Percentiles rank a stretch among this genome's conserved stretches.
Conservation (phyloP, 2,888 invertebrate genomes). For the Phengaris alcon region DNA sequence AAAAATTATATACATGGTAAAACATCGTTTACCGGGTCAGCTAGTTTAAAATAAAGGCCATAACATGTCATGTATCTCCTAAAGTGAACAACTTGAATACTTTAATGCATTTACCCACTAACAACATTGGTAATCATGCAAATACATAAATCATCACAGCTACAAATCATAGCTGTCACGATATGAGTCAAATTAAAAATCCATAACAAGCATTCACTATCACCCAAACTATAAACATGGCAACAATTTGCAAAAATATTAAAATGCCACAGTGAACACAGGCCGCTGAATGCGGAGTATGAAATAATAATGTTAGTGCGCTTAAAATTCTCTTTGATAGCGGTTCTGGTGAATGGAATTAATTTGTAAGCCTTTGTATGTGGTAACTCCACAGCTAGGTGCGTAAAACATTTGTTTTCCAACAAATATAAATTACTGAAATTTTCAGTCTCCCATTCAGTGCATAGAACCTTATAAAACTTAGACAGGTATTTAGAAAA, state of each 20-base stretch:
- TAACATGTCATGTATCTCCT: too few species aligned
- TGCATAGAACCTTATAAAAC: neutral
- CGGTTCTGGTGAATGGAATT: constrained; percentile 34
- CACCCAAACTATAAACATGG: constrained; percentile 1
- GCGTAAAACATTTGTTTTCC: constrained; percentile 4
- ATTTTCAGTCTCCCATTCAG: neutral
- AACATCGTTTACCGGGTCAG: too few species aligned
- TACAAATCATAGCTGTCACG: neutral
- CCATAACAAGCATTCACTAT: neutral
- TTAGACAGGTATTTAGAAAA: too few species aligned
- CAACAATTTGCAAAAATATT: constrained; percentile 20
- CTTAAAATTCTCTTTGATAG: constrained; percentile 35
- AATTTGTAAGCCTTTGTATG: constrained; percentile 30
- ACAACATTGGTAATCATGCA: too few species aligned
- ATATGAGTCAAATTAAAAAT: neutral
- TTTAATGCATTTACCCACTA: too few species aligned
- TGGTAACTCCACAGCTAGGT: constrained; percentile 9
- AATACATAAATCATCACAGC: neutral
- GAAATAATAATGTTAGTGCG: constrained; percentile 31
- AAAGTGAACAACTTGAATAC: too few species aligned
- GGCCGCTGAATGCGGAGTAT: constrained; percentile 16
- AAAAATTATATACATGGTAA: too few species aligned
- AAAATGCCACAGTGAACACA: constrained; percentile 17
- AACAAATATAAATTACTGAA: neutral
- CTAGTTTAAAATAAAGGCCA: too few species aligned